Base-by-base conservation (phyloP, 2,888 invertebrate species). In the Hyppa rectilinea region DNA sequence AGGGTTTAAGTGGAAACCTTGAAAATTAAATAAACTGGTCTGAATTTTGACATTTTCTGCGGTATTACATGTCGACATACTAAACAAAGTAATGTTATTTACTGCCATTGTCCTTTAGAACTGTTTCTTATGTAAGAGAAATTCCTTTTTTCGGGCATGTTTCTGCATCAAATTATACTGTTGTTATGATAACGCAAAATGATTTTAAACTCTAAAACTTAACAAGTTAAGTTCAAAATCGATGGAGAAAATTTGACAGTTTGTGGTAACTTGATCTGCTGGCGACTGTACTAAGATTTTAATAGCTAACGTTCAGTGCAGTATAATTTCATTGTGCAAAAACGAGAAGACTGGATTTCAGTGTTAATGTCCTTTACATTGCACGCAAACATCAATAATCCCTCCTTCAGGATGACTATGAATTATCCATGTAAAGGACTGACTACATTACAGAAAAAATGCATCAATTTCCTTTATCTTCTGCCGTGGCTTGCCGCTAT, bases 1-100 rank as follows among this genome's bases (percentile, higher is more conserved):
- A 74, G 75, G 80, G 75, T n/a, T n/a, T n/a, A n/a, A n/a, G n/a
- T 66, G 29, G 17, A 20, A 9, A 50, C 59, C 60, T 34, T n/a
- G n/a, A n/a, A n/a, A n/a, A n/a, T 50, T 20, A 29, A 31, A 59
- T 59, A 53, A 63, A 75, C 45, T 14, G 53, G 45, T 14, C 36
- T 38, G 20, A 66, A 50, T 64, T 61, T 61, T 40, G 60, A 10
- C 38, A 50, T 66, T 59, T 61, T 58, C 50, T 23, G 29, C 40
- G 47, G 26, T 23, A 2, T 77, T 77, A 14, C 40, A 26, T 38
- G 38, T 52, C 45, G 31, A 9, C 49, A 40, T 31, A 7, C 10
- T 47, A 34, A 53, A 53, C 53, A 52, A 52, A 58, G 49, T 56
- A 34, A 75, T 34, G 34, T 34, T 4, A 36, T 76, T 50, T 56